These are phyloP conservation scores for Steromphala cineraria DNA, from an alignment of 2,888 invertebrate genomes.

Conservation along the genomic window DNA sequence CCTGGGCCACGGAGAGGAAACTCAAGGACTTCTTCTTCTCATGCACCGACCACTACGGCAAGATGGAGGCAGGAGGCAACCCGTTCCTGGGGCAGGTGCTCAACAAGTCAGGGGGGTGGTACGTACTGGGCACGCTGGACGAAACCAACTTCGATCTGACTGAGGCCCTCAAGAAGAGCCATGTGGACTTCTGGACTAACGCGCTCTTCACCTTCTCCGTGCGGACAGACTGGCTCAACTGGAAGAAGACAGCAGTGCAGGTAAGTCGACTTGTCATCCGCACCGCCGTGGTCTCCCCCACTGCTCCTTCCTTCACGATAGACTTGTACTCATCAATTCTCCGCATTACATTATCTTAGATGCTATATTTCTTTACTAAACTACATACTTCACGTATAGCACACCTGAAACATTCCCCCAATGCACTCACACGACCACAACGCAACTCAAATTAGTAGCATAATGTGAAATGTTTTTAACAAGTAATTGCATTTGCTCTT, in stretches of 20 bases:
- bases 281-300: no score
- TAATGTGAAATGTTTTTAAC: no score
- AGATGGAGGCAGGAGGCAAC: constrained; percentile 51
- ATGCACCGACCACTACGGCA: constrained; percentile 75
- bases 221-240: constrained; percentile 46
- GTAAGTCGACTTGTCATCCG: constrained; percentile 32
- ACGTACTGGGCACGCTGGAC: constrained; percentile 49
- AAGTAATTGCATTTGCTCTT: no score
- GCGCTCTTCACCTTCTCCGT: constrained; percentile 60
- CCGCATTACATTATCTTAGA: no score
- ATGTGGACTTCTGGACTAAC: constrained; percentile 63
- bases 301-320: no score
- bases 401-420: no score
- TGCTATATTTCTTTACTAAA: no score
- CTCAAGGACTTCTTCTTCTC: constrained; percentile 80
- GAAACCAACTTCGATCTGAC: constrained; percentile 43
- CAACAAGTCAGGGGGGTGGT: constrained; percentile 59
- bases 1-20: constrained; percentile 78
- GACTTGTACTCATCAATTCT: no score
- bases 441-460: no score
- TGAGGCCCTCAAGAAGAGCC: constrained; percentile 48
- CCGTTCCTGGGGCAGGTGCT: constrained; percentile 55
- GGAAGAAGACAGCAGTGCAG: constrained; percentile 49
- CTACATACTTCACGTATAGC: no score
- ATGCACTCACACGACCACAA: no score